A percentile compares a stretch with the other conserved stretches of the same genome.
phyloP scores from a whole-genome alignment of 2,888 invertebrate genomes.

The Acronicta alni region DNA sequence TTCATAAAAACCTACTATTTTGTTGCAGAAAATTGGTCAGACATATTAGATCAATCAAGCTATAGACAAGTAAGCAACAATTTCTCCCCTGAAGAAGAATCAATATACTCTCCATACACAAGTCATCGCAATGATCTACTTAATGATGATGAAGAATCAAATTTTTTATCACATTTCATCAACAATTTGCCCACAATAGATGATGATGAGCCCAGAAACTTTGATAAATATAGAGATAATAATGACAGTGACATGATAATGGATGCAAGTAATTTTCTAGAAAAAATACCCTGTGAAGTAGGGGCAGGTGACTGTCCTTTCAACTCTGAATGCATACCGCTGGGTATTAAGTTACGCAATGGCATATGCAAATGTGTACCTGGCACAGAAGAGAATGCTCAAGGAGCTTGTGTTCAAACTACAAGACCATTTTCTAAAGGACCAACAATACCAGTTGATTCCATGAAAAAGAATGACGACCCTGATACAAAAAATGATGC shows the following conservation, averaged over 20 bases:
- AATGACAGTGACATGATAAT: conserved; percentile 83
- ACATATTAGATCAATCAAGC: conserved; percentile 83
- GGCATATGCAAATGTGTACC: conserved; percentile 93
- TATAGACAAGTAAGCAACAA: conserved; percentile 79
- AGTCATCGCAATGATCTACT: conserved; percentile 73
- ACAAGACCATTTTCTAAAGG: conserved; percentile 81
- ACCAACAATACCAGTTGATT: conserved; percentile 74
- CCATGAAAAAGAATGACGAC: conserved; percentile 75
- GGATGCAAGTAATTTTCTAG: conserved; percentile 84
- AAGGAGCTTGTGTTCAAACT: conserved; percentile 76
- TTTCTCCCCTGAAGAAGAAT: conserved; percentile 81
- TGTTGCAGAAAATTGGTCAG: conserved; percentile 85
- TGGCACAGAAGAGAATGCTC: conserved; percentile 87
- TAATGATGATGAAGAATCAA: conserved; percentile 77
- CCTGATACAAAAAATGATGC: conserved; percentile 67
- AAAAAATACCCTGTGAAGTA: conserved; percentile 90
- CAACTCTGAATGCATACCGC: conserved; percentile 92
- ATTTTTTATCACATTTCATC: conserved; percentile 78
- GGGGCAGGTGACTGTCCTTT: conserved; percentile 90
- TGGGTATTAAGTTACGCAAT: conserved; percentile 87
- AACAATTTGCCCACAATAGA: conserved; percentile 80
- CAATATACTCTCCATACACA: conserved; percentile 77
- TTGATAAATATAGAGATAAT: conserved; percentile 79
- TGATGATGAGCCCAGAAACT: conserved; percentile 75
- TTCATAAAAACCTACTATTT: neutral